Conservation (phyloP, 2,888 invertebrate genomes). For the Polia nebulosa region DNA sequence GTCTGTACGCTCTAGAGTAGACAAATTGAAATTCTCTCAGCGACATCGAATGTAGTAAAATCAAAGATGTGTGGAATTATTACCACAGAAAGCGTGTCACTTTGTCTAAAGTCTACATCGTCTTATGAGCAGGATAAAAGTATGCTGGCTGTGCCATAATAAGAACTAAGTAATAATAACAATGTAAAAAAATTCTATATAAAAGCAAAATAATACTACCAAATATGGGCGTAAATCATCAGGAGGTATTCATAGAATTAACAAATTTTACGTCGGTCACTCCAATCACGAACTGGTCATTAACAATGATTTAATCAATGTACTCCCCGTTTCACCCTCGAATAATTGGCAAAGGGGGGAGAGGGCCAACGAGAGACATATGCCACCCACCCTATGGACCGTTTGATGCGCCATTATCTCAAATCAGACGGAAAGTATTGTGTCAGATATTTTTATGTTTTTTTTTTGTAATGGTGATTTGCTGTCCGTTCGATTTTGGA, state of each 20-base stretch:
- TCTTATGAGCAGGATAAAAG: too few relatives aligned
- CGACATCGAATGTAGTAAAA: too few relatives aligned
- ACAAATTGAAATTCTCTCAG: too few relatives aligned
- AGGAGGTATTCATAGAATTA: constrained; percentile 29
- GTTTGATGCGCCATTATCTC: constrained; percentile 79
- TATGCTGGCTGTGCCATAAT: too few relatives aligned
- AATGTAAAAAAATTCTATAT: too few relatives aligned
- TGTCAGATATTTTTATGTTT: constrained; percentile 68
- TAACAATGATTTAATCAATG: constrained; percentile 62
- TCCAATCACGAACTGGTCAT: constrained; percentile 50
- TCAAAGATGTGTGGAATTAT: too few relatives aligned
- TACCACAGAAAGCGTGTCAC: too few relatives aligned
- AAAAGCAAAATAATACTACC: neutral
- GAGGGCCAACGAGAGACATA: constrained; percentile 80
- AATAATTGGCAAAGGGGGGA: constrained; percentile 78
- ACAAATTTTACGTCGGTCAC: constrained; percentile 30
- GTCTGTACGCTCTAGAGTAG: too few relatives aligned
- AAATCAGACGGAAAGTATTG: constrained; percentile 79
- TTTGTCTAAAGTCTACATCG: too few relatives aligned
- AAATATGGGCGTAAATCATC: neutral
- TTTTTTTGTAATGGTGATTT: constrained; percentile 29
- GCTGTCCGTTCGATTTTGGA: neutral
- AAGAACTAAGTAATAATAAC: too few relatives aligned
- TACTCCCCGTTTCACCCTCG: constrained; percentile 51
- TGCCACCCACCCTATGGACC: constrained; percentile 74